Conservation (phyloP, 2,797 vertebrate genomes). For the Rhinichthys osculus region DNA sequence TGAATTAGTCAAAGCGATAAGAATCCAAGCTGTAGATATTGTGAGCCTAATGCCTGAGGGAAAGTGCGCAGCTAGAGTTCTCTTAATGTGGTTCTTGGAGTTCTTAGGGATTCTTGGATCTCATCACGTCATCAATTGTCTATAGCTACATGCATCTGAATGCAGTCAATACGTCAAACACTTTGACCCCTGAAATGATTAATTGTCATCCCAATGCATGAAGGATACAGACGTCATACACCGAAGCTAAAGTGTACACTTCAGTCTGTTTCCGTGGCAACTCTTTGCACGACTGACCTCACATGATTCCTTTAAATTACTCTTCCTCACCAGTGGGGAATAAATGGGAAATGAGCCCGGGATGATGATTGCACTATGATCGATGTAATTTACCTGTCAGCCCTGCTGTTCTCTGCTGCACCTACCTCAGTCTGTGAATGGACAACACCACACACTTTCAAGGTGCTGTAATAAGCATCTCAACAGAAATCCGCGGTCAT, state of each 20-base stretch:
- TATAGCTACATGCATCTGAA: neutral
- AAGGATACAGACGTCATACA: slow-evolving; percentile 14
- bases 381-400: slow-evolving; percentile 14
- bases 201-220: slow-evolving; percentile 12
- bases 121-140: neutral
- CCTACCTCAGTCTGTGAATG: neutral
- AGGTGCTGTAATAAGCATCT: neutral
- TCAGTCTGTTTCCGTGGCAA: slow-evolving; percentile 33
- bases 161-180: neutral
- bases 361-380: slow-evolving; percentile 7
- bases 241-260: neutral
- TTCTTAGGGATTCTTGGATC: slow-evolving; percentile 1
- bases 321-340: slow-evolving; percentile 5
- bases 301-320: slow-evolving; percentile 33
- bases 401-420: slow-evolving; percentile 14
- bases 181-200: slow-evolving; percentile 4
- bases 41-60: neutral
- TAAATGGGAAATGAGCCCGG: neutral
- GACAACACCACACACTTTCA: neutral
- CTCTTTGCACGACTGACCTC: slow-evolving; percentile 28
- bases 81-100: neutral
- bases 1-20: slow-evolving; percentile 25
- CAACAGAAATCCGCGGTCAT: neutral
- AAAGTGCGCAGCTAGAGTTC: neutral
- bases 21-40: neutral